phyloP scores from a whole-genome alignment of 2,888 invertebrate species.

The Caenorhabditis drosophilae region DNA sequence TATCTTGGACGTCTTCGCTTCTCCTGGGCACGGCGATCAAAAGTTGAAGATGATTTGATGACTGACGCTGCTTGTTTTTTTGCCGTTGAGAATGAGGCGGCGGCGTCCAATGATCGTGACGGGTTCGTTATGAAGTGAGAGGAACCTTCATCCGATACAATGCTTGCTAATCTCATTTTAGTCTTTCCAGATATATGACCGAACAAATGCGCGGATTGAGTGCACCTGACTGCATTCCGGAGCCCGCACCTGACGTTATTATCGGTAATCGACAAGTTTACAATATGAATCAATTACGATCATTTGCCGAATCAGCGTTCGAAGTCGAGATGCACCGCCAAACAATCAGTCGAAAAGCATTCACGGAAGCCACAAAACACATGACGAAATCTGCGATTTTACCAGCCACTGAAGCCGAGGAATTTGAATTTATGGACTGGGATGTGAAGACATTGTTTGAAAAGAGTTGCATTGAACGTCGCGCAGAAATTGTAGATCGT shows the following conservation, averaged over 20 bases:
- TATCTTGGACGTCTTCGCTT: not conserved
- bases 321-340: constrained; percentile 16
- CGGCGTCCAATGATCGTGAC: constrained; percentile 1
- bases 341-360: constrained; percentile 7
- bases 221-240: too few relatives aligned
- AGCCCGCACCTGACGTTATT: too few relatives aligned
- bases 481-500: constrained; percentile 8
- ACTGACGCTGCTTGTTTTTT: not conserved
- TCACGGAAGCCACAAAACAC: not conserved
- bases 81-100: not conserved
- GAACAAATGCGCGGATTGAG: constrained; percentile 5
- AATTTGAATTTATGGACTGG: constrained; percentile 5
- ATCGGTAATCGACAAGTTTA: not conserved
- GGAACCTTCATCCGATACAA: not conserved
- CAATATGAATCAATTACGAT: not conserved
- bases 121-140: constrained; percentile 3
- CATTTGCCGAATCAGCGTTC: constrained; percentile 13
- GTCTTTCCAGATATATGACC: constrained; percentile 9
- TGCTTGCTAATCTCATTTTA: not conserved
- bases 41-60: constrained; percentile 4
- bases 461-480: not conserved
- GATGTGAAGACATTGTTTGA: constrained; percentile 5
- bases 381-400: not conserved
- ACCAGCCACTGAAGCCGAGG: not conserved
- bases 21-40: constrained; percentile 1